A percentile compares a stretch with the other conserved stretches of the same genome.
Evolutionary conservation across 2,113 vertebrate genomes (phyloP).

Genomic region (Beaufortia kweichowensis): DNA sequence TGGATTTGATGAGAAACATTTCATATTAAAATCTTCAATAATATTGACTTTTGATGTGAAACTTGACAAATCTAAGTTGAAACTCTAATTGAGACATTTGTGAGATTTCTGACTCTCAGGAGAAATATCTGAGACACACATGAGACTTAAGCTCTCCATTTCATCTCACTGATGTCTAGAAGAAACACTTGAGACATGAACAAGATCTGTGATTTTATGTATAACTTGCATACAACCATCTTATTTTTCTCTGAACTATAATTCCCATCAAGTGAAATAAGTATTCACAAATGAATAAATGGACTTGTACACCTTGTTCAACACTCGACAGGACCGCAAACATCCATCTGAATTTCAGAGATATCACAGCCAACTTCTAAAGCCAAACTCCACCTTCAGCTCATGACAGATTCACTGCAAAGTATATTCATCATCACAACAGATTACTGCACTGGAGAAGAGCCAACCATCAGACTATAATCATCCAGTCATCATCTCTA

Average conservation of each 20-base stretch:
- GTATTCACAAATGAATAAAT: not conserved
- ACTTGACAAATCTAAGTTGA: too few relatives aligned
- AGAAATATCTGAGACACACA: too few relatives aligned
- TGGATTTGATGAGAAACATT: too few relatives aligned
- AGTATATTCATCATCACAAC: conserved; percentile 51
- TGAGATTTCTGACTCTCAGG: too few relatives aligned
- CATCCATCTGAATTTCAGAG: conserved; percentile 9
- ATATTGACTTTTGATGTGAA: too few relatives aligned
- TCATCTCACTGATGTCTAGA: too few relatives aligned
- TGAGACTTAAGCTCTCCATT: too few relatives aligned
- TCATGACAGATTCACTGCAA: conserved; percentile 64
- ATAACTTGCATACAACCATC: not conserved
- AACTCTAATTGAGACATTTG: too few relatives aligned
- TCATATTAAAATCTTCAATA: too few relatives aligned
- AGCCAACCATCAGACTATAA: not conserved
- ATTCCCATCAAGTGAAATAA: not conserved
- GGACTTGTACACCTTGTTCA: not conserved
- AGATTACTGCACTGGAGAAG: conserved; percentile 46
- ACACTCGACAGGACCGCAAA: not conserved
- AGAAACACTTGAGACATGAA: too few relatives aligned
- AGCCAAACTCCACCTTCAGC: conserved; percentile 31
- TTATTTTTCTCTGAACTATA: not conserved
- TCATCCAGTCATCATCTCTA: conserved; percentile 32
- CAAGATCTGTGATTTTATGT: too few relatives aligned
- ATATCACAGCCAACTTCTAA: conserved; percentile 45